Evolutionary conservation across 2,797 vertebrate species (phyloP), one percentile per base, ranked within the genome.

Genomic region (Anas flavirostris): DNA sequence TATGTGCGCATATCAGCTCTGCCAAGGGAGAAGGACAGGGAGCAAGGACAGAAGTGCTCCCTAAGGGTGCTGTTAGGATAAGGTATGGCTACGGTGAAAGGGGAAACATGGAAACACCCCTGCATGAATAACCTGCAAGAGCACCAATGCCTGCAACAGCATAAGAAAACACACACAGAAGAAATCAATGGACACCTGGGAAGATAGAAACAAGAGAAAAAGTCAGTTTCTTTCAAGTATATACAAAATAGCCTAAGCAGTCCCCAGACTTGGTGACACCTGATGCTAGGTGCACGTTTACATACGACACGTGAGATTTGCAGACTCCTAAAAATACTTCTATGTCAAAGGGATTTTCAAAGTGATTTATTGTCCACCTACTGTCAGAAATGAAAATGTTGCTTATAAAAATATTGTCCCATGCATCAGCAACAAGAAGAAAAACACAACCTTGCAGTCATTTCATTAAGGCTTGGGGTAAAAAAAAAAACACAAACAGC

Each of bases 341-440:
- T 23, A 91, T 41, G 53, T 26, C 66, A 31, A 60, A 78, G 80
- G 93, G 91, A 94, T 86, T 90, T 82, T 29, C 66, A 31, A 60
- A 78, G 77, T 94, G 91, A 94, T 86, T 90, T 82, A 92, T 35
- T 69, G 82, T 66, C n/a, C 35, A 88, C 66, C 67, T 81, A 67
- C 69, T 44, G 63, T 41, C 89, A 95, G 79, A 86, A 91, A 83
- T 53, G 43, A 88, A 92, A 96, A 82, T 46, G 76, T 55, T 73
- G 64, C 66, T 86, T 46, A 16, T 75, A 70, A 53, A 94, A 80
- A 76, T 56, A 79, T 5, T 83, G 91, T 89, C 85, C 67, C 73
- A 41, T 56, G 59, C 59, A 79, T 83, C 91, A 82, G 73, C 66
- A 96, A 90, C 67, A 59, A 76, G 86, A 83, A 31, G 25, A 94